Evolutionary conservation across 2,797 vertebrate genomes (phyloP).

Genomic region (Synanceia verrucosa): DNA sequence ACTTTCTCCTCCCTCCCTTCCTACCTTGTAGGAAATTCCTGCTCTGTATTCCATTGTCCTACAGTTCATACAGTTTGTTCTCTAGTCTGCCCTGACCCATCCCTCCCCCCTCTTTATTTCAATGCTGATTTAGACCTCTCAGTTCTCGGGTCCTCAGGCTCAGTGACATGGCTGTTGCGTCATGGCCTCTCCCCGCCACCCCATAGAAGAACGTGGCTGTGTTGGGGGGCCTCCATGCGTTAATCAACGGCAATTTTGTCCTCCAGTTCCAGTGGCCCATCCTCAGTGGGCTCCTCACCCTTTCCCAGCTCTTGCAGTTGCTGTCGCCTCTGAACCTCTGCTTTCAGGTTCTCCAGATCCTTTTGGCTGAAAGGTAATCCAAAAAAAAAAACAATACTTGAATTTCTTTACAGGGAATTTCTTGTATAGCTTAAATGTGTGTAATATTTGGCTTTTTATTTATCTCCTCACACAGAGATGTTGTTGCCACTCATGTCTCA

Average conservation of each 20-base stretch:
- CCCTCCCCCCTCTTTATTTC: conserved; percentile 64
- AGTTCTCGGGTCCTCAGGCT: conserved; percentile 75
- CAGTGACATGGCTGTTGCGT: conserved; percentile 71
- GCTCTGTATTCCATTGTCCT: conserved; percentile 53
- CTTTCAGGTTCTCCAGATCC: conserved; percentile 97
- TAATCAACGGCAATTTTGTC: conserved; percentile 86
- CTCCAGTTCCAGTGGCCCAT: conserved; percentile 77
- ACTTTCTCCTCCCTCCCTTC: conserved; percentile 43
- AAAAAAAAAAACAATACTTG: neutral
- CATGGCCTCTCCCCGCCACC: conserved; percentile 55
- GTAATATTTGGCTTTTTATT: neutral
- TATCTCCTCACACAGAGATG: too few relatives aligned
- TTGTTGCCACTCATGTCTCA: neutral
- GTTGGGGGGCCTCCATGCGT: conserved; percentile 40
- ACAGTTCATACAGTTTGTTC: conserved; percentile 57
- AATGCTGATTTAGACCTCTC: conserved; percentile 73
- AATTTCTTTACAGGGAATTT: neutral
- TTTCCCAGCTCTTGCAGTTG: conserved; percentile 91
- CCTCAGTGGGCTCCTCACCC: conserved; percentile 76
- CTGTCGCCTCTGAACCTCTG: conserved; percentile 95
- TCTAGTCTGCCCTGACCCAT: conserved; percentile 56
- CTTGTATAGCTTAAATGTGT: neutral
- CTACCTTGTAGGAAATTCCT: conserved; percentile 61
- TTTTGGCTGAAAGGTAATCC: conserved; percentile 87
- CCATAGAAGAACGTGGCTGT: conserved; percentile 64